These are phyloP conservation scores for Andrena fulva DNA, from an alignment of 2,888 invertebrate species.

Conservation along the genomic window DNA sequence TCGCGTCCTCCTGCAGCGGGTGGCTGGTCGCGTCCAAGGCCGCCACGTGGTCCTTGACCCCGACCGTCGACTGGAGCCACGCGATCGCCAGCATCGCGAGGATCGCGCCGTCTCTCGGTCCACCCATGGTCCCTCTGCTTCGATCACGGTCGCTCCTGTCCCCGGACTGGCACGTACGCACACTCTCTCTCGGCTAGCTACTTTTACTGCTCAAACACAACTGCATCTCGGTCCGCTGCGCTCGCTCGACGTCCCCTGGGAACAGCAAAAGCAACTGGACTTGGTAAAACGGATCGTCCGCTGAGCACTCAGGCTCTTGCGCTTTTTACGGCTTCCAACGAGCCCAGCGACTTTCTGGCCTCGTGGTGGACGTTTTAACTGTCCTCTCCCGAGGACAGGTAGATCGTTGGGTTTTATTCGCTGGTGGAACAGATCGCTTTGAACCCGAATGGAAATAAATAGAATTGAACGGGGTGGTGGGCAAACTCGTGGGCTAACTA, in stretches of 20 bases:
- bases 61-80: slow-evolving; percentile 61
- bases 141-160: neutral
- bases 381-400: neutral
- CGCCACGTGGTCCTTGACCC: slow-evolving; percentile 72
- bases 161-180: neutral
- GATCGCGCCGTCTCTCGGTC: slow-evolving; percentile 63
- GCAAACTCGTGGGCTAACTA: too few species aligned
- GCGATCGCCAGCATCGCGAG: slow-evolving; percentile 72
- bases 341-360: too few species aligned
- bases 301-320: neutral
- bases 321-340: slow-evolving; percentile 6
- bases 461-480: too few species aligned
- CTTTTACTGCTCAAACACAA: slow-evolving; percentile 43
- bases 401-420: too few species aligned
- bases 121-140: slow-evolving; percentile 63
- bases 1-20: slow-evolving; percentile 38
- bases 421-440: neutral
- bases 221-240: slow-evolving; percentile 65
- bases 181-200: slow-evolving; percentile 55
- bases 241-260: slow-evolving; percentile 49
- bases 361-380: neutral
- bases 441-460: neutral
- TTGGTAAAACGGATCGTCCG: slow-evolving; percentile 22
- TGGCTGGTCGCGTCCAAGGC: slow-evolving; percentile 66
- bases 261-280: slow-evolving; percentile 41